A percentile compares a stretch with the other conserved stretches of the same genome.
Evolutionary conservation across 2,113 vertebrate genomes (phyloP).

Genomic region (Oxyruncus cristatus): DNA sequence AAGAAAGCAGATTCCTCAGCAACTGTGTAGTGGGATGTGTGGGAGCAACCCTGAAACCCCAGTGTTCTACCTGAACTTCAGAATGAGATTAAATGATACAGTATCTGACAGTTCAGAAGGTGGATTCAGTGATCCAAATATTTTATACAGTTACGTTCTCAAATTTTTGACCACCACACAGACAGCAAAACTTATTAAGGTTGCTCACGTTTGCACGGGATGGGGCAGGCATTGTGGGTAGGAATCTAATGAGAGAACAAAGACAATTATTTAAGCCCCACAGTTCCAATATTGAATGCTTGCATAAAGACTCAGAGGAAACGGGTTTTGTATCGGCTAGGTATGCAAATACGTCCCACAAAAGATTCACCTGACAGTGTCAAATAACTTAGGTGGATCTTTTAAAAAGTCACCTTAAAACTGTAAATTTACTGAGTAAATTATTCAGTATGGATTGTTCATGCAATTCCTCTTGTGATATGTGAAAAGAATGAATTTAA

Average conservation of each 20-base stretch:
- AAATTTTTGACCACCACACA: not conserved
- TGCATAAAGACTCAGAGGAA: not conserved
- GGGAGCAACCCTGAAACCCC: not conserved
- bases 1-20: not conserved
- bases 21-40: not conserved
- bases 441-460: slow-evolving; percentile 6
- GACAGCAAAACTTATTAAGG: not conserved
- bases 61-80: not conserved
- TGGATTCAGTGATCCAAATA: not conserved
- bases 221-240: not conserved
- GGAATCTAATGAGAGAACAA: not conserved
- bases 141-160: not conserved
- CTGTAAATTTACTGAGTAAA: not conserved
- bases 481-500: not conserved
- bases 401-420: slow-evolving; percentile 25
- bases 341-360: not conserved
- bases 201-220: not conserved
- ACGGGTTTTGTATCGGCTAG: not conserved
- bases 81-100: not conserved
- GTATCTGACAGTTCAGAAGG: not conserved
- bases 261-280: not conserved
- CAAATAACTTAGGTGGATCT: not conserved
- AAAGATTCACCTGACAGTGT: not conserved
- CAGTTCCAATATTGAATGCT: not conserved
- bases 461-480: not conserved